Percentiles rank a stretch among this genome's conserved stretches.
Conservation (phyloP, 1,140 invertebrate species). For the Eurosta solidaginis region DNA sequence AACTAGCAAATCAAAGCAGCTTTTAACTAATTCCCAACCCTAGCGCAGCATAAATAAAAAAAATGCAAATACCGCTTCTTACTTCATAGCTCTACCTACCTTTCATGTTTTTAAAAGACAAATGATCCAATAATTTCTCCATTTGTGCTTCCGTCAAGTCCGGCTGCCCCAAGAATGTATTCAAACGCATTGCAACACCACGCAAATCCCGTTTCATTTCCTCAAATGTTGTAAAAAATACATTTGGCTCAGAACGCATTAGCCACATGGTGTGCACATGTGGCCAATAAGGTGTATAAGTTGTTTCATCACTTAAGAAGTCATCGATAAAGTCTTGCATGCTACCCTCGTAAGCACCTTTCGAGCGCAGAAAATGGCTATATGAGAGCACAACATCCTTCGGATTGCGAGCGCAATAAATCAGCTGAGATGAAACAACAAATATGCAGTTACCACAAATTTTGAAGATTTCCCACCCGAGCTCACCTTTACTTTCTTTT, state of each 20-base stretch:
- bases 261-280: constrained; percentile 65
- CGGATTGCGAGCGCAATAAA: constrained; percentile 76
- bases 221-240: constrained; percentile 67
- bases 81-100: constrained; percentile 39
- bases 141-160: constrained; percentile 62
- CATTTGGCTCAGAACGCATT: constrained; percentile 60
- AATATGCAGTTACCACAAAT: background rate
- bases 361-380: constrained; percentile 68
- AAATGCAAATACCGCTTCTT: background rate
- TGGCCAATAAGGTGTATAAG: constrained; percentile 64
- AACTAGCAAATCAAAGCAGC: no score
- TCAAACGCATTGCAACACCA: constrained; percentile 62
- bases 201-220: constrained; percentile 69
- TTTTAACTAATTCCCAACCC: no score
- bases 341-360: constrained; percentile 64
- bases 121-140: constrained; percentile 62
- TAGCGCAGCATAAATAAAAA: background rate
- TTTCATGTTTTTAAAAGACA: constrained; percentile 67
- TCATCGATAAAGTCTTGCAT: constrained; percentile 67
- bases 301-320: constrained; percentile 65
- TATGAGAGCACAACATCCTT: constrained; percentile 78
- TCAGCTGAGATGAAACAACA: constrained; percentile 62
- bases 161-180: constrained; percentile 64
- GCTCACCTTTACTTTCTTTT: constrained; percentile 62
- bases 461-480: background rate